phyloP scores from a whole-genome alignment of 2,888 invertebrate genomes.

The Lysandra coridon region DNA sequence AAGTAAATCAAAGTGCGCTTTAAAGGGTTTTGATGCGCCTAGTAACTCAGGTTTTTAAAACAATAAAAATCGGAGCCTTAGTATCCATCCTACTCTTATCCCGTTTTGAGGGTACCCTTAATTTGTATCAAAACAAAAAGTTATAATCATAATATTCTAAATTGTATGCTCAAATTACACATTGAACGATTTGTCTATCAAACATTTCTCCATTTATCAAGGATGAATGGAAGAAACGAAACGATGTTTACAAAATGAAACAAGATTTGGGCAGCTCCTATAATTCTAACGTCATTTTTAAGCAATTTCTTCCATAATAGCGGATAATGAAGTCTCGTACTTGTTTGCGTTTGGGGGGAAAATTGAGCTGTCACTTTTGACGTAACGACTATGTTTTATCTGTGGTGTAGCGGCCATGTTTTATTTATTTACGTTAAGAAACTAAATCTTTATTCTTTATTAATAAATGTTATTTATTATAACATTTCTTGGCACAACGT shows the following conservation, averaged over 20 bases:
- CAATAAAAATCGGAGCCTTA: too few relatives aligned
- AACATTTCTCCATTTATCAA: not conserved
- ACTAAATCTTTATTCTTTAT: too few relatives aligned
- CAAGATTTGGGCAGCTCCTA: slow-evolving; percentile 11
- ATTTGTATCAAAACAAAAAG: not conserved
- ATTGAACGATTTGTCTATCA: not conserved
- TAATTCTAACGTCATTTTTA: slow-evolving; percentile 26
- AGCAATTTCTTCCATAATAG: slow-evolving; percentile 26
- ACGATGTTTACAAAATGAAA: slow-evolving; percentile 10
- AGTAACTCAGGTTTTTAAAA: too few relatives aligned
- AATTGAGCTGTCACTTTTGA: slow-evolving; percentile 7
- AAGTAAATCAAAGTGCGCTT: too few relatives aligned
- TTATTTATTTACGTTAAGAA: too few relatives aligned
- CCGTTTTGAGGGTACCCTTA: not conserved
- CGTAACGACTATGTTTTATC: not conserved
- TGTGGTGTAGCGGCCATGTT: not conserved
- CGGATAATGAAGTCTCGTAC: slow-evolving; percentile 2
- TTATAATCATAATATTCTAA: not conserved
- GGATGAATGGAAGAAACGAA: not conserved
- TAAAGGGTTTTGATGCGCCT: too few relatives aligned
- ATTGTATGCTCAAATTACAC: not conserved
- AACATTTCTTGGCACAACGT: too few relatives aligned
- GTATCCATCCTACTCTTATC: too few relatives aligned
- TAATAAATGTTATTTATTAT: too few relatives aligned
- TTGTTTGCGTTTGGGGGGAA: slow-evolving; percentile 8